Evolutionary conservation across 2,888 invertebrate species (phyloP), one percentile per base, ranked within the genome.

Genomic region (Limnephilus auricula): DNA sequence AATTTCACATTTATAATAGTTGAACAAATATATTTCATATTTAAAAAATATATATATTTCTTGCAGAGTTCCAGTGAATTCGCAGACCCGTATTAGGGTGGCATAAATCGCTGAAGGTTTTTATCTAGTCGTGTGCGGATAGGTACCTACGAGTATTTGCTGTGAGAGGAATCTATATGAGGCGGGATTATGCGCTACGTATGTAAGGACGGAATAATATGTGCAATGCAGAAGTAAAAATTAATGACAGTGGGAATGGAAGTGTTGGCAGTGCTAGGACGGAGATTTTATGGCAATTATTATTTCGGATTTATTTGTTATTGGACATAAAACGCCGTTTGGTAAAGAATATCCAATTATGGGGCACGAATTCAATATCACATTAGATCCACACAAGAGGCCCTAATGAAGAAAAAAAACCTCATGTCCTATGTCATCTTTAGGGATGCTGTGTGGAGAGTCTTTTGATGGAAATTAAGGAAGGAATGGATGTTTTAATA

Each of bases 141-240:
- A 87, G 34, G 65, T 65, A 40, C 10, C 3, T 45, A 65, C 25
- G 25, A 65, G 65, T 25, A 65, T 25, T 50, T 65, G 65, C 65
- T 25, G 65, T 25, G 65, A 65, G 65, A 65, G 34, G 79, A 34
- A 88, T 88, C 87, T 88, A 65, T 88, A 37, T 78, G 79, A 78
- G 37, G 65, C n/a, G 9, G 65, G 65, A 65, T 65, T 65, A 65
- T 37, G 65, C 78, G 65, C 87, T 37, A 78, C 37, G 79, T 32
- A 50, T 86, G 86, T 25, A 65, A 86, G 32, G 30, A 45, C 1
- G 50, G 34, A 45, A 12, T 65, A 32, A 32, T 78, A 78, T 37
- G 87, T 88, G 87, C 87, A 88, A 13, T 45, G 87, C 37, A 79
- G 87, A 88, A 88, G 87, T 88, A 88, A 88, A 88, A 88, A 88